Conservation (phyloP, 2,113 vertebrate species). For the Lasiurus borealis region DNA sequence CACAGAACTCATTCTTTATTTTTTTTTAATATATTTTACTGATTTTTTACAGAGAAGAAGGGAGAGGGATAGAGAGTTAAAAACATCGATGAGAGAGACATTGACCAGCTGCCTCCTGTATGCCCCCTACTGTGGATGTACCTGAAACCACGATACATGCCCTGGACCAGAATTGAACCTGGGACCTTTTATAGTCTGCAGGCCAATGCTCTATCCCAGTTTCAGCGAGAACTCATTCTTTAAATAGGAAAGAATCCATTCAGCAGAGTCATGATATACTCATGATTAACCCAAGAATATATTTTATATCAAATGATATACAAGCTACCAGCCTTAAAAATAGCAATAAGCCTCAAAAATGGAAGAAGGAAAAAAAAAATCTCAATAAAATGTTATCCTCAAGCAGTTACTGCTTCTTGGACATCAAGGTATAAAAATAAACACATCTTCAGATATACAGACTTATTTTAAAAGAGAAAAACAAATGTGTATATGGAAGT, state of each 20-base stretch:
- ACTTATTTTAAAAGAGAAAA: not conserved
- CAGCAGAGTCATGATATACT: not conserved
- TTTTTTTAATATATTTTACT: too few relatives aligned
- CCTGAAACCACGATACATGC: too few relatives aligned
- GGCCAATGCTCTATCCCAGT: too few relatives aligned
- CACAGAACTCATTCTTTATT: not conserved
- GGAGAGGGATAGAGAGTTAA: too few relatives aligned
- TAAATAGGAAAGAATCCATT: not conserved
- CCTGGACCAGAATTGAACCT: too few relatives aligned
- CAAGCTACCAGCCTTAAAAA: not conserved
- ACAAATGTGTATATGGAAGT: not conserved
- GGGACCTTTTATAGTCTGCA: too few relatives aligned
- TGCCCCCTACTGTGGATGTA: too few relatives aligned
- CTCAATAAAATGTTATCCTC: slow-evolving; percentile 10
- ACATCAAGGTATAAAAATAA: too few relatives aligned
- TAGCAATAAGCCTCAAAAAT: not conserved
- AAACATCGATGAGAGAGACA: too few relatives aligned
- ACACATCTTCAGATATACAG: too few relatives aligned
- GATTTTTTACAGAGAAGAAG: too few relatives aligned
- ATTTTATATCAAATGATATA: slow-evolving; percentile 23
- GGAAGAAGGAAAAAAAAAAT: not conserved
- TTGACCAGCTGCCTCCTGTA: too few relatives aligned
- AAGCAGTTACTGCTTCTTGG: not conserved
- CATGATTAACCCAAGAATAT: not conserved
- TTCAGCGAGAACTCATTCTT: not conserved